These are phyloP conservation scores for Drosophila melanocephala DNA, from an alignment of 2,888 invertebrate species.

Conservation along the genomic window DNA sequence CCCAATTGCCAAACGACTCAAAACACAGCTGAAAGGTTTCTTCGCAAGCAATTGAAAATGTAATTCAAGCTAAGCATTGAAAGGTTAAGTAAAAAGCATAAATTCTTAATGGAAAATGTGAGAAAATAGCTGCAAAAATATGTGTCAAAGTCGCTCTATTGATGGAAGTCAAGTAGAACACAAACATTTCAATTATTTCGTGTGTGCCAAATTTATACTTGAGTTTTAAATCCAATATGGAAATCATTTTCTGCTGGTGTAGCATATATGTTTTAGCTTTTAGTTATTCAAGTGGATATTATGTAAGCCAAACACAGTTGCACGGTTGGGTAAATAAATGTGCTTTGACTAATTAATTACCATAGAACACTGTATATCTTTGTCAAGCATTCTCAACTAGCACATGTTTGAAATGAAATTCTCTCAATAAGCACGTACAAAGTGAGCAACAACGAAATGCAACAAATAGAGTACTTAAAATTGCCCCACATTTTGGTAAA, in stretches of 20 bases:
- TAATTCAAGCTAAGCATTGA: constrained; percentile 10
- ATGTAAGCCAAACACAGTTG: not conserved
- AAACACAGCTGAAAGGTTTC: constrained; percentile 19
- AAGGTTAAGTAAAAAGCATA: constrained; percentile 35
- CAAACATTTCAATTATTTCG: constrained; percentile 1
- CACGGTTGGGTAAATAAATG: not conserved
- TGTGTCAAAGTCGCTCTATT: constrained; percentile 16
- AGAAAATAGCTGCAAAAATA: constrained; percentile 2
- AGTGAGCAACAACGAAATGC: not conserved
- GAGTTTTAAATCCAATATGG: not conserved
- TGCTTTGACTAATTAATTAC: not conserved
- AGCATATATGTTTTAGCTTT: not conserved
- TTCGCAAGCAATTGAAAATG: constrained; percentile 15
- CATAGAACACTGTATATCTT: not conserved
- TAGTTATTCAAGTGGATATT: not conserved
- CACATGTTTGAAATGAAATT: constrained; percentile 14
- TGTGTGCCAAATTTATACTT: not conserved
- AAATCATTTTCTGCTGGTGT: not conserved
- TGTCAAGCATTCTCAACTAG: not conserved
- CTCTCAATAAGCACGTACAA: constrained; percentile 21
- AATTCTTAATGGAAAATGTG: constrained; percentile 13
- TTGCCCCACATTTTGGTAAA: constrained; percentile 9
- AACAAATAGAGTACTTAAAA: not conserved
- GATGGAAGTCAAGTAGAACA: constrained; percentile 1
- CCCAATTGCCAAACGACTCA: constrained; percentile 42